Percentiles rank a stretch among this genome's conserved stretches.
phyloP scores from a whole-genome alignment of 2,113 vertebrate species.

The Anser brachyrhynchus region DNA sequence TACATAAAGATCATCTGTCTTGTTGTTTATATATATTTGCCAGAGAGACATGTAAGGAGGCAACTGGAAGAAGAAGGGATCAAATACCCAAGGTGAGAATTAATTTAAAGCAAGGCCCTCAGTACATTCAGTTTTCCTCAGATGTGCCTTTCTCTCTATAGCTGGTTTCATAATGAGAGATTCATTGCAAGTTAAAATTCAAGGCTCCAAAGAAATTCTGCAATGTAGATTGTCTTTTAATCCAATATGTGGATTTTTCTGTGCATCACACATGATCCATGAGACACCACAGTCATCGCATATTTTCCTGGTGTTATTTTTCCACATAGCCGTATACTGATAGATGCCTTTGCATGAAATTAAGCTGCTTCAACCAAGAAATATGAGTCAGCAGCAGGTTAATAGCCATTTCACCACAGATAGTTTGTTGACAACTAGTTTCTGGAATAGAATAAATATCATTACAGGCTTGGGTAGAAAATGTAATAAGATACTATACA shows the following conservation, averaged over 20 bases:
- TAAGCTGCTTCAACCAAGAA: neutral
- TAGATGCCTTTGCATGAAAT: neutral
- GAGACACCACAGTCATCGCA: neutral
- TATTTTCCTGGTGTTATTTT: neutral
- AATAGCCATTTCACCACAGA: neutral
- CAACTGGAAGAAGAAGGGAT: neutral
- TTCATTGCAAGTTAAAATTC: neutral
- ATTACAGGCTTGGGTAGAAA: neutral
- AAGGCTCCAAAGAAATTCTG: constrained; percentile 3
- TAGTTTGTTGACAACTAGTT: neutral
- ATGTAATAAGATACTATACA: neutral
- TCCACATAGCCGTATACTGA: neutral
- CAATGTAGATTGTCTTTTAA: neutral
- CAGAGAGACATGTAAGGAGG: neutral
- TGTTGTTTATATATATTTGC: neutral
- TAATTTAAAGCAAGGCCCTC: neutral
- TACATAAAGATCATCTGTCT: neutral
- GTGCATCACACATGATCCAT: neutral
- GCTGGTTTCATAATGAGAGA: neutral
- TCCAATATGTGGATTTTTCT: neutral
- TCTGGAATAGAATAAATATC: neutral
- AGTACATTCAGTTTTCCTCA: neutral
- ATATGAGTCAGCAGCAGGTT: neutral
- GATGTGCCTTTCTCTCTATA: neutral
- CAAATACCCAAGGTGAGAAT: neutral